These are phyloP conservation scores for Gavia stellata DNA, from an alignment of 2,113 vertebrate species.

Conservation along the genomic window DNA sequence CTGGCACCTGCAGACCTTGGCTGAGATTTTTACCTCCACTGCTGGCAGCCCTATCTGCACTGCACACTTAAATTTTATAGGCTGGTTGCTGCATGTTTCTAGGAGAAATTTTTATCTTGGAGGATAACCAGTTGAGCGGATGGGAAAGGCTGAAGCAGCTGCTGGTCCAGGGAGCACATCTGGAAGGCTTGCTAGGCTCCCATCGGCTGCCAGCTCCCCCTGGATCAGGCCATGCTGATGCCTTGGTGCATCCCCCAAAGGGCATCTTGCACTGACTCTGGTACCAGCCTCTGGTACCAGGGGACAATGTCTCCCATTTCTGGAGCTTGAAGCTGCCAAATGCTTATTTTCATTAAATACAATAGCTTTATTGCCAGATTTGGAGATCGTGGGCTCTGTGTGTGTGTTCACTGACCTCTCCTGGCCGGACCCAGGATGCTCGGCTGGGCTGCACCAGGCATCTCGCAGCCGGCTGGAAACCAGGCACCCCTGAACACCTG, in stretches of 20 bases:
- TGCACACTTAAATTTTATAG: neutral
- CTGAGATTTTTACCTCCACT: neutral
- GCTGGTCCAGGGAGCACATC: neutral
- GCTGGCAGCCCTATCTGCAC: neutral
- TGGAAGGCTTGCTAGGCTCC: neutral
- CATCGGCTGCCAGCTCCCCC: neutral
- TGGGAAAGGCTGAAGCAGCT: neutral
- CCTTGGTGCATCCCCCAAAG: neutral
- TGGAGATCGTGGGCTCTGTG: neutral
- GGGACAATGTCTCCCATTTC: neutral
- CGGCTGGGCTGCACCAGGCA: neutral
- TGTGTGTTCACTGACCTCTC: constrained; percentile 53
- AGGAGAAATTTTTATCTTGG: neutral
- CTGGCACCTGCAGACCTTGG: neutral
- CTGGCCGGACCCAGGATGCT: constrained; percentile 7
- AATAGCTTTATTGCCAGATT: neutral
- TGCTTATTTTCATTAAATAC: neutral
- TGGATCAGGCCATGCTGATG: neutral
- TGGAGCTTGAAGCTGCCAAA: neutral
- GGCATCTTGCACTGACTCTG: neutral
- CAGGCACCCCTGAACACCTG: fast-evolving
- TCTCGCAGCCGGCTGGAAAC: neutral
- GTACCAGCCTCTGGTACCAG: neutral
- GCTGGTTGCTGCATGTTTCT: neutral
- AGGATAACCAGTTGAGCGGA: neutral